A percentile compares a stretch with the other conserved stretches of the same genome.
These are phyloP conservation scores for Grus americana DNA, from an alignment of 2,113 vertebrate species.

Conservation along the genomic window DNA sequence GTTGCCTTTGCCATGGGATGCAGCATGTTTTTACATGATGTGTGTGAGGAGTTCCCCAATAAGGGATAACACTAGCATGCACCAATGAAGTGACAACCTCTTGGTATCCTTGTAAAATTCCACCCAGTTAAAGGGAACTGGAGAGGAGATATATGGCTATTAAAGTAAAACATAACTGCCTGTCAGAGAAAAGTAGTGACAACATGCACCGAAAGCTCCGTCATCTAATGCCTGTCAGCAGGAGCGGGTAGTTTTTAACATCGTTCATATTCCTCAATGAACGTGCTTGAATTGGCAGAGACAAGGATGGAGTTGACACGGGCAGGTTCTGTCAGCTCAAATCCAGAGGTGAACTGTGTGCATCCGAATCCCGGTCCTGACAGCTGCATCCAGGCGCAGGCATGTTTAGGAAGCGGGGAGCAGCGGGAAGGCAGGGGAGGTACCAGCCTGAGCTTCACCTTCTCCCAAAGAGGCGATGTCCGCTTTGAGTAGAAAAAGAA, in stretches of 20 bases:
- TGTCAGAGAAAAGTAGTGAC: constrained; percentile 66
- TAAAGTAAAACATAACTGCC: constrained; percentile 71
- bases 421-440: not conserved
- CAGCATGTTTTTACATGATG: not conserved
- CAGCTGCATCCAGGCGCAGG: constrained; percentile 58
- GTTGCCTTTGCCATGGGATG: not conserved
- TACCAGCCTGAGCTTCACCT: not conserved
- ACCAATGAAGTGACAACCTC: not conserved
- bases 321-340: constrained; percentile 72
- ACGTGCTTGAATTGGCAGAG: constrained; percentile 45
- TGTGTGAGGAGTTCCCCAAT: not conserved
- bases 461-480: not conserved
- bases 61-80: not conserved
- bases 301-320: constrained; percentile 64
- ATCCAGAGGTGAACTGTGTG: constrained; percentile 51
- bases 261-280: constrained; percentile 41
- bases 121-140: not conserved
- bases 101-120: constrained; percentile 26
- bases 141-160: constrained; percentile 60
- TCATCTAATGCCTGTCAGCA: constrained; percentile 67
- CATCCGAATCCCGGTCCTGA: constrained; percentile 52
- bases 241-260: constrained; percentile 24
- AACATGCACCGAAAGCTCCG: constrained; percentile 18
- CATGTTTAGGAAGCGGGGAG: not conserved
- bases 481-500: not conserved